Conservation (phyloP, 2,797 vertebrate species). For the Crypturellus tataupa region DNA sequence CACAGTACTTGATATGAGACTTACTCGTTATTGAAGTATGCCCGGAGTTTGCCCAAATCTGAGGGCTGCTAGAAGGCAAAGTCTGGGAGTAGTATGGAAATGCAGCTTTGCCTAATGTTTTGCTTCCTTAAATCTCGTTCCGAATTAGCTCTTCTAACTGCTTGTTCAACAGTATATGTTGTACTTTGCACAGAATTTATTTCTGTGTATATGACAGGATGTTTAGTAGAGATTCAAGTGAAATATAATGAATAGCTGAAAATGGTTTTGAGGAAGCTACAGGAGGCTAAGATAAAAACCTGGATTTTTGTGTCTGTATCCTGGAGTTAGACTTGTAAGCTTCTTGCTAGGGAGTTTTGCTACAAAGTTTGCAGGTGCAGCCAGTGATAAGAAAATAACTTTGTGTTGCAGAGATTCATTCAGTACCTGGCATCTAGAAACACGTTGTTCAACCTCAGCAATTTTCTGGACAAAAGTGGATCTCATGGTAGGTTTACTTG, state of each 20-base stretch:
- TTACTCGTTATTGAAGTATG: background rate
- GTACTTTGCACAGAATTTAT: background rate
- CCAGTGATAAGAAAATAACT: constrained; percentile 42
- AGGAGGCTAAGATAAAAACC: background rate
- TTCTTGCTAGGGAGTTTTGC: background rate
- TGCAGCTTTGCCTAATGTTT: background rate
- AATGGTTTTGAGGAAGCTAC: background rate
- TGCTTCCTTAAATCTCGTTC: background rate
- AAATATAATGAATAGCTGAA: background rate
- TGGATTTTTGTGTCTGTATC: background rate
- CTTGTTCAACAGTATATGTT: background rate
- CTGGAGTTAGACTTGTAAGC: background rate
- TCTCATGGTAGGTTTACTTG: constrained; percentile 89
- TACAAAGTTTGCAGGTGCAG: background rate
- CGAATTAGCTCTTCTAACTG: background rate
- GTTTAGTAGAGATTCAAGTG: background rate
- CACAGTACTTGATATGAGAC: background rate
- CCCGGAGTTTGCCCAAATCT: background rate
- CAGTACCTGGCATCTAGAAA: constrained; percentile 99
- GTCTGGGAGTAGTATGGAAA: background rate
- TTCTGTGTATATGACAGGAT: background rate
- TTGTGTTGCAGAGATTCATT: constrained; percentile 94
- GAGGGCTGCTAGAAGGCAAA: background rate
- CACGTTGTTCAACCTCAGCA: constrained; percentile 98
- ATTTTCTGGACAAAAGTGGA: constrained; percentile 99